Conservation (phyloP, 2,113 vertebrate genomes). For the Podarcis raffonei region DNA sequence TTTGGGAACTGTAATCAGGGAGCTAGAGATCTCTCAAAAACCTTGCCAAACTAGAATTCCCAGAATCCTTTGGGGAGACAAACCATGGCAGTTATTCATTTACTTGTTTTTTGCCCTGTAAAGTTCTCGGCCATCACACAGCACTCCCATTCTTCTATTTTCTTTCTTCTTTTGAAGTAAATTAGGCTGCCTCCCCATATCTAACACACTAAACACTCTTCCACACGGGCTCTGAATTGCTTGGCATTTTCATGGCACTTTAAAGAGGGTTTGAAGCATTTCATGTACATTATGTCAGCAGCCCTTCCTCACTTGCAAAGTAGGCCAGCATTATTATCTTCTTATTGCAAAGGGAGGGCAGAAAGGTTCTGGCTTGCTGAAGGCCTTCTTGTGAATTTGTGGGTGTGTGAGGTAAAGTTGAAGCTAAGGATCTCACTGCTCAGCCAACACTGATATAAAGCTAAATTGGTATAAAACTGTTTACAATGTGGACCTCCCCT, state of each 20-base stretch:
- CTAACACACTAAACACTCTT: not conserved
- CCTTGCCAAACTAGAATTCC: not conserved
- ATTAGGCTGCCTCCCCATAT: not conserved
- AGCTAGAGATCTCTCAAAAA: not conserved
- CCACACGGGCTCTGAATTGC: not conserved
- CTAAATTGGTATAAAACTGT: not conserved
- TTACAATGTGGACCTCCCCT: not conserved
- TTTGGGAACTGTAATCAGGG: not conserved
- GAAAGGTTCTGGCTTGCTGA: not conserved
- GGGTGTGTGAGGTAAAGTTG: not conserved
- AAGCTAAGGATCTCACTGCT: not conserved
- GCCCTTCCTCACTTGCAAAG: not conserved
- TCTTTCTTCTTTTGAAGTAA: not conserved
- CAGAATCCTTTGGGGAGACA: not conserved
- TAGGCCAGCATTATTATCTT: not conserved
- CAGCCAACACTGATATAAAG: not conserved
- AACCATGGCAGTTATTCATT: not conserved
- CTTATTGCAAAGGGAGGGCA: not conserved
- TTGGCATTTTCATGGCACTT: not conserved
- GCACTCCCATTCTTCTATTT: not conserved
- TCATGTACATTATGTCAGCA: not conserved
- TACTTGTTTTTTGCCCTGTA: not conserved
- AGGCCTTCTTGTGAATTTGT: not conserved
- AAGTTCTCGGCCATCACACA: not conserved
- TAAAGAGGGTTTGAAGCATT: not conserved